Base-by-base conservation (phyloP, 2,888 invertebrate species). In the Schizaphis graminum region DNA sequence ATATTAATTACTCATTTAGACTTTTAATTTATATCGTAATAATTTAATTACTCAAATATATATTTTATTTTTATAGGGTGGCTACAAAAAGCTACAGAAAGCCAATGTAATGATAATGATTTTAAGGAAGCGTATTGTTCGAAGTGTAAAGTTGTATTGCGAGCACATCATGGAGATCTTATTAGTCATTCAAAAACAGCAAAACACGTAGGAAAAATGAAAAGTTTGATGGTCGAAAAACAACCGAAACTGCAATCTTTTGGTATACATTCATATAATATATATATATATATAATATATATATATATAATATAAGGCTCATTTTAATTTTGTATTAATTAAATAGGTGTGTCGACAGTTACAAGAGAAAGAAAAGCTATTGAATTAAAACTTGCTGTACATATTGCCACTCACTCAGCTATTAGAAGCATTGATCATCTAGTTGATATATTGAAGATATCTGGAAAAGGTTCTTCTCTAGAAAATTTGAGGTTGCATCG, bases 321-420 rank as follows among this genome's bases (percentile, higher is more conserved):
- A 57, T 57, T 57, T 26, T 57, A 57, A 57, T 57, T 5, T 57
- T 57, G 26, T 26, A 26, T 57, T 57, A 57, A 26, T 57, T 35
- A 4, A 77, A 77, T 77, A 77, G 67, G 67, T 67, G 67, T n/a
- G n/a, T n/a, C 56, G 24, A 77, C 10, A n/a, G n/a, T 77, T 77
- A 77, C 67, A 77, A 77, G n/a, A 28, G n/a, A 77, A 77, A 13
- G n/a, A 28, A 28, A n/a, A 35, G n/a, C 95, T 91, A 86, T 95
- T 28, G 57, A 57, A 57, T 57, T 26, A 57, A 4, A 57, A 57
- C 57, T 57, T 26, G 26, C 57, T 57, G 26, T 57, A 21, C 26
- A 57, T 26, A 57, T 26, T 57, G 57, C 57, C 57, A 57, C 26
- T 90, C 95, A 77, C 95, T 95, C 94, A 95, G 94, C 91, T 95